A percentile compares a stretch with the other conserved stretches of the same genome.
Conservation (phyloP, 2,113 vertebrate species). For the Chloebia gouldiae region DNA sequence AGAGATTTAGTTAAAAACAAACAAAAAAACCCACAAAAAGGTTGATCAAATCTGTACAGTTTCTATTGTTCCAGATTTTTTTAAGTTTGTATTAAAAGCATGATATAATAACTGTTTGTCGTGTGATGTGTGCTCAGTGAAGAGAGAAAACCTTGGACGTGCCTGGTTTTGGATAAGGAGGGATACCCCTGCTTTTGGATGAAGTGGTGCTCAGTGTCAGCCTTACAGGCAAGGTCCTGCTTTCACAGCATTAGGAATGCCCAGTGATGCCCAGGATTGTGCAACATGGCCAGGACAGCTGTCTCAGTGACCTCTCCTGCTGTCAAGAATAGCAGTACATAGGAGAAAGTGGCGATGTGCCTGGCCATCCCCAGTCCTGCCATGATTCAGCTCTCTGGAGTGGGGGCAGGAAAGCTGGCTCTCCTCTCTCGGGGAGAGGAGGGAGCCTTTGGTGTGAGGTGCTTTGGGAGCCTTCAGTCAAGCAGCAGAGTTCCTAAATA, state of each 20-base stretch:
- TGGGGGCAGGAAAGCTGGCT: not conserved
- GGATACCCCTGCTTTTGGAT: fast-evolving
- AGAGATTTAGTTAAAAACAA: conserved; percentile 82
- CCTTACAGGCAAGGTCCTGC: not conserved
- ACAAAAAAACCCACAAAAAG: conserved; percentile 54
- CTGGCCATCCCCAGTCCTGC: not conserved
- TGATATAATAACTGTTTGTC: conserved; percentile 70
- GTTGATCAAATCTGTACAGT: conserved; percentile 87
- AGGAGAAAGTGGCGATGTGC: not conserved
- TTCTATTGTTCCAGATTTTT: conserved; percentile 90
- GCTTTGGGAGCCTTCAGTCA: not conserved
- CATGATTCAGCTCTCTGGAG: not conserved
- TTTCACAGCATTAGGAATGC: not conserved
- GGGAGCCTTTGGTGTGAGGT: fast-evolving
- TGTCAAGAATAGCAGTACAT: not conserved
- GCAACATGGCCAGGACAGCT: fast-evolving
- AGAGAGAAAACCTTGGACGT: fast-evolving
- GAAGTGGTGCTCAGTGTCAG: fast-evolving
- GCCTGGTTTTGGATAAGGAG: not conserved
- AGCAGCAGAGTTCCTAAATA: not conserved
- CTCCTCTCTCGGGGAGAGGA: no score
- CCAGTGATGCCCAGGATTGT: not conserved
- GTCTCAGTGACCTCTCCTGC: not conserved
- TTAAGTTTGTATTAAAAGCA: conserved; percentile 92
- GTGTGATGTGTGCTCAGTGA: not conserved